Evolutionary conservation across 2,888 invertebrate species (phyloP), one percentile per base, ranked within the genome.

Genomic region (Lumbricus terrestris): DNA sequence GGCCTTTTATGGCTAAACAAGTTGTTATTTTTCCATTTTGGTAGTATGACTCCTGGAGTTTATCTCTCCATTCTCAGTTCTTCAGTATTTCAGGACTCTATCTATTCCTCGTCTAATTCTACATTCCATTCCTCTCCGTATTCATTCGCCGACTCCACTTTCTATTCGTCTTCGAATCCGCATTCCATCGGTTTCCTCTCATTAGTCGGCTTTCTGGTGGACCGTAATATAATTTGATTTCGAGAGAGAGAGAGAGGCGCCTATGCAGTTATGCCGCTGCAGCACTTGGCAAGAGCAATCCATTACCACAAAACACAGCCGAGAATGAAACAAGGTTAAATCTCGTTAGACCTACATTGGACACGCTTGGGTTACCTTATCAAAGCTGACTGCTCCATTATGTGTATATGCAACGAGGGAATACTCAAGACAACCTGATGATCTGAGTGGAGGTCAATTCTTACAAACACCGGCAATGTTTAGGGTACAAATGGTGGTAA

Each of bases 211-310:
- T n/a, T 69, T 69, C n/a, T 13, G 69, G n/a, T n/a, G 69, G n/a
- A 69, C 6, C 6, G 69, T 69, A 69, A 69, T n/a, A 69, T 29
- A n/a, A 69, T 69, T 69, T 13, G 69, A 8, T 11, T 69, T n/a
- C 69, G 69, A 69, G n/a, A 69, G n/a, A n/a, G 69, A 69, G n/a
- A 69, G n/a, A n/a, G n/a, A n/a, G n/a, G 69, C 69, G 69, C n/a
- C n/a, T 69, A 69, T 69, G n/a, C n/a, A 29, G 47, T 69, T 69
- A 69, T 69, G n/a, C n/a, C 2, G 47, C 20, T 47, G 47, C 47
- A 18, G 47, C 47, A 18, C 47, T 47, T 4, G 23, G 23, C 20
- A 69, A 69, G n/a, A n/a, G 69, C n/a, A 69, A 69, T 69, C 29
- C 69, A 69, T 69, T 16, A 8, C 8, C 69, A 11, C 29, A 11